Evolutionary conservation across 2,888 invertebrate species (phyloP), one percentile per base, ranked within the genome.

Genomic region (Tachina grossa): DNA sequence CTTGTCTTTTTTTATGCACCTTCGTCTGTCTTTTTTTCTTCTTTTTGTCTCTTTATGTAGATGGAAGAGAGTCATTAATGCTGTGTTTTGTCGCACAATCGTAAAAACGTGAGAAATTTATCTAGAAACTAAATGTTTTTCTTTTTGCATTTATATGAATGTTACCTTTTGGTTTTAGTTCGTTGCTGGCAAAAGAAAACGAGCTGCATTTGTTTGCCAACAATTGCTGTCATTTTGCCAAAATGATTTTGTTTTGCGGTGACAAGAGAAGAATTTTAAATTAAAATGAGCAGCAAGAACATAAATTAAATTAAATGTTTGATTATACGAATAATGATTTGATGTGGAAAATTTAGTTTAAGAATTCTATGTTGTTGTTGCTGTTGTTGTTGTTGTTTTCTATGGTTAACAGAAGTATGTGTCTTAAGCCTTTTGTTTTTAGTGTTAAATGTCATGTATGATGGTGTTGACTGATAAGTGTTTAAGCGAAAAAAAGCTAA

Each of bases 91-190:
- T 86, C 87, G 83, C 84, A 74, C 85, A 89, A 88, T 89, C 89
- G 89, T 88, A 89, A 88, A 89, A 89, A 89, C 89, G 89, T 89
- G 89, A 89, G 89, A 89, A 89, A 88, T 88, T 88, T 88, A 89
- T 89, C 89, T 88, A 76, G 57, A 72, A 79, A 77, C 61, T 65
- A 68, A 76, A 81, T 84, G 61, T 55, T 31, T 57, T 74, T 53
- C n/a, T 53, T 57, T 74, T 53, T 82, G 57, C 51, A 49, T 45
- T 63, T 68, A 61, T 57, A 69, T 63, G 51, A 57, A 68, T 47
- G 63, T 66, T 71, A 69, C 61, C 68, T 76, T 76, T 78, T 61
- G 0, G 39, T 53, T 63, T 59, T 49, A 19, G 66, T 68, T 72
- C 39, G 41, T 13, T 76, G 16, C 45, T 45, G 19, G 22, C 45